These are phyloP conservation scores for Oxystoma pomonae DNA, from an alignment of 2,888 invertebrate genomes.

Conservation along the genomic window DNA sequence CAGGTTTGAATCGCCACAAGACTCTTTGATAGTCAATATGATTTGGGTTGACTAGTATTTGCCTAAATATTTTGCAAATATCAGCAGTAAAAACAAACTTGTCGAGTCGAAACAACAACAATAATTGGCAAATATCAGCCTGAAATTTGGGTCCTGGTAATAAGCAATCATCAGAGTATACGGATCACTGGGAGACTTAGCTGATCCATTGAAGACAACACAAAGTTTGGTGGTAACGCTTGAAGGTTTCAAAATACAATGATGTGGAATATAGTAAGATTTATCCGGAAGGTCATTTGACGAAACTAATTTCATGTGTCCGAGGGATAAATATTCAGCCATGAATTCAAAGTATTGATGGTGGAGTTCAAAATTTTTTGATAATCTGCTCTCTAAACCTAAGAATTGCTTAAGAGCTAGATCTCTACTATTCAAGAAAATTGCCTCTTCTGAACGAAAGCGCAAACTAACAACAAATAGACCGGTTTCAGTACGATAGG, in stretches of 20 bases:
- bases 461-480: neutral
- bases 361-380: neutral
- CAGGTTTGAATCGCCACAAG: slow-evolving; percentile 1
- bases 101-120: slow-evolving; percentile 2
- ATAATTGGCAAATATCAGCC: neutral
- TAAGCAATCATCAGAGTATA: slow-evolving; percentile 6
- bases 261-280: neutral
- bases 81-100: slow-evolving; percentile 4
- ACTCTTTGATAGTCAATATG: neutral
- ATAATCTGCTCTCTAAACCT: neutral
- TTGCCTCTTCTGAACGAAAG: neutral
- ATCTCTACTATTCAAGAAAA: neutral
- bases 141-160: neutral
- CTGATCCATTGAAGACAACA: slow-evolving; percentile 3
- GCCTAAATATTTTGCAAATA: slow-evolving; percentile 3
- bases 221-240: neutral
- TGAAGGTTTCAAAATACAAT: neutral
- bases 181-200: neutral
- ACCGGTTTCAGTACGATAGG: neutral
- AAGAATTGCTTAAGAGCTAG: neutral
- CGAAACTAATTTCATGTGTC: neutral
- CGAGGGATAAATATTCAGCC: neutral
- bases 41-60: slow-evolving; percentile 4
- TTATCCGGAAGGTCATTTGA: neutral
- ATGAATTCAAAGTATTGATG: neutral